Conservation (phyloP, 2,888 invertebrate species). For the Abrostola triplasia region DNA sequence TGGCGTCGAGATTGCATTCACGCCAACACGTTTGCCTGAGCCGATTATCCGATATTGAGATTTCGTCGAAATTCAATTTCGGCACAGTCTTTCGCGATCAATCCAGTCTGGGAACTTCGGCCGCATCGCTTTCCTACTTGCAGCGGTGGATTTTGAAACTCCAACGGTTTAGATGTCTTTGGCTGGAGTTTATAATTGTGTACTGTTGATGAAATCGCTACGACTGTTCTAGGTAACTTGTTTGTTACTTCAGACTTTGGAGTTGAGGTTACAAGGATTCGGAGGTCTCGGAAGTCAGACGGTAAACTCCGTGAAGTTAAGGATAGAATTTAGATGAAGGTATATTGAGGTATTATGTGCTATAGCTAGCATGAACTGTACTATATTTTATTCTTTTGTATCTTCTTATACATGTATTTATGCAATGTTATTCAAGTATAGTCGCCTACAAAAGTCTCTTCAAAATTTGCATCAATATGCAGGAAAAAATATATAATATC, state of each 20-base stretch:
- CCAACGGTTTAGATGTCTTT: conserved; percentile 26
- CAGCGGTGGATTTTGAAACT: conserved; percentile 35
- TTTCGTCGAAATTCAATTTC: conserved; percentile 77
- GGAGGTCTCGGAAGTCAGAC: conserved; percentile 16
- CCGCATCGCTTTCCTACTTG: conserved; percentile 29
- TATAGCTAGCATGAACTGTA: no score
- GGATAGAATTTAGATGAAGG: no score
- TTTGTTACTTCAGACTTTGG: conserved; percentile 22
- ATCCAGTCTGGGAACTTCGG: conserved; percentile 50
- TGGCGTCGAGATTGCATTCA: conserved; percentile 69
- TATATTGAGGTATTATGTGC: no score
- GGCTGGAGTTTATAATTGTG: conserved; percentile 36
- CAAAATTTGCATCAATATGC: no score
- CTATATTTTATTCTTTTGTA: no score
- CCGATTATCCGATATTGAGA: conserved; percentile 81
- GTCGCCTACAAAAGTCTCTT: no score
- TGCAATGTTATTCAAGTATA: no score
- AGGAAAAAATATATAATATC: no score
- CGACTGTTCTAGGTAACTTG: conserved; percentile 31
- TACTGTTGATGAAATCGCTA: conserved; percentile 28
- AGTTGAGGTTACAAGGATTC: conserved; percentile 22
- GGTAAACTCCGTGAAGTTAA: background rate
- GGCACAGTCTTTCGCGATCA: conserved; percentile 68
- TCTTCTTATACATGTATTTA: no score
- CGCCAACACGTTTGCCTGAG: conserved; percentile 66